phyloP scores from a whole-genome alignment of 2,797 vertebrate genomes.

The Cuculus canorus region DNA sequence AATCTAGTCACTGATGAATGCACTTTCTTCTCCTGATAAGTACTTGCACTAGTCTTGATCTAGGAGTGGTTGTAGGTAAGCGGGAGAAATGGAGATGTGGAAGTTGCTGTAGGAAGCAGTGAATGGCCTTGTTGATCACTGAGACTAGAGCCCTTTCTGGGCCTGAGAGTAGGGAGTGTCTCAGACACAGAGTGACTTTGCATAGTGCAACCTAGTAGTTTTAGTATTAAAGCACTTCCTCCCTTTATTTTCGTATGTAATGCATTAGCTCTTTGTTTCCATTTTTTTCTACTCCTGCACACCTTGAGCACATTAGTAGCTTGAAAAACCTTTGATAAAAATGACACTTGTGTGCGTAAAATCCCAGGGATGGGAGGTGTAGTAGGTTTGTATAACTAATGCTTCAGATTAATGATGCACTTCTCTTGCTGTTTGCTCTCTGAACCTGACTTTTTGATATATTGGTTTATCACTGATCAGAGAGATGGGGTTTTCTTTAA shows the following conservation, averaged over 20 bases:
- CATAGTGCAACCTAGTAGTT: neutral
- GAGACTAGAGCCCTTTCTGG: neutral
- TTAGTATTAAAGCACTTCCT: neutral
- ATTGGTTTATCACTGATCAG: neutral
- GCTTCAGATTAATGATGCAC: neutral
- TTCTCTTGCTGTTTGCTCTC: neutral
- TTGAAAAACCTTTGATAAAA: neutral
- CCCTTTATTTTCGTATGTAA: neutral
- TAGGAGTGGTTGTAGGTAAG: neutral
- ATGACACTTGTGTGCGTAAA: fast-evolving
- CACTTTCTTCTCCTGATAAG: neutral
- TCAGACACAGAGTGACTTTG: neutral
- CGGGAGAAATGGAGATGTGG: fast-evolving
- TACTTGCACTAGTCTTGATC: neutral
- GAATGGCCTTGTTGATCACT: neutral
- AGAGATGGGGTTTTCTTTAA: neutral
- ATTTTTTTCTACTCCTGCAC: neutral
- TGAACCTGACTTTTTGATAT: neutral
- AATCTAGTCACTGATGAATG: neutral
- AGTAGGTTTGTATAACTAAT: neutral
- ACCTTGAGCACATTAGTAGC: neutral
- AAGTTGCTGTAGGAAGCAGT: neutral
- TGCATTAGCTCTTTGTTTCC: neutral
- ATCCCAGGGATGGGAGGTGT: neutral
- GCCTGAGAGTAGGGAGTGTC: neutral